Percentiles rank a stretch among this genome's conserved stretches.
phyloP scores from a whole-genome alignment of 2,113 vertebrate genomes.

The Ptyas mucosa region DNA sequence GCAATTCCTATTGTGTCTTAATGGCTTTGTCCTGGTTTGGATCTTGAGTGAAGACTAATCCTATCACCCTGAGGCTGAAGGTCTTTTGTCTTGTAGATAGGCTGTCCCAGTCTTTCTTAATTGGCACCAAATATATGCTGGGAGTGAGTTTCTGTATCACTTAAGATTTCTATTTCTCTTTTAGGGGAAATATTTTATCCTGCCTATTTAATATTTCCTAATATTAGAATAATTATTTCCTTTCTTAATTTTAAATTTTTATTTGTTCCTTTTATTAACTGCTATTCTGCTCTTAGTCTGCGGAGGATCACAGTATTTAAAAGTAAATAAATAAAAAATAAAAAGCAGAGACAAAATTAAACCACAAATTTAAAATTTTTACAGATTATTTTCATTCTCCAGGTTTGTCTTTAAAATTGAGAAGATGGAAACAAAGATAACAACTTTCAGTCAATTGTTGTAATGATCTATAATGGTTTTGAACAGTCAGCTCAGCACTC shows the following conservation, averaged over 20 bases:
- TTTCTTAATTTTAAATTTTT: neutral
- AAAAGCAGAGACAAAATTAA: neutral
- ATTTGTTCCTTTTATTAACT: neutral
- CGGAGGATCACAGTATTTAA: neutral
- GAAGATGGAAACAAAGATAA: neutral
- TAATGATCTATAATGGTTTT: neutral
- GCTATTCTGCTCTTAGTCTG: neutral
- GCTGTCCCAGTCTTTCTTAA: too few species aligned
- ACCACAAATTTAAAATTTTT: neutral
- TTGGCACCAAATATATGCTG: too few species aligned
- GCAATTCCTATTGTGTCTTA: too few species aligned
- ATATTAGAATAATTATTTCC: neutral
- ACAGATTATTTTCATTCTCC: neutral
- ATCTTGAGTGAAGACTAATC: too few species aligned
- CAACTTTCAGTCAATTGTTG: neutral
- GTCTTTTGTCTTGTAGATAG: too few species aligned
- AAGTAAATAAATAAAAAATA: neutral
- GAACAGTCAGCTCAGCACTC: neutral
- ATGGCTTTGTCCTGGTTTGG: too few species aligned
- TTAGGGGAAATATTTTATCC: too few species aligned
- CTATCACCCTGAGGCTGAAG: too few species aligned
- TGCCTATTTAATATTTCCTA: too few species aligned
- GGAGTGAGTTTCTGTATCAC: too few species aligned
- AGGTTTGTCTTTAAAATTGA: neutral
- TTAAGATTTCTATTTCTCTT: too few species aligned